These are phyloP conservation scores for Lepidocolaptes lacrymiger DNA, from an alignment of 2,797 vertebrate species.

Conservation along the genomic window DNA sequence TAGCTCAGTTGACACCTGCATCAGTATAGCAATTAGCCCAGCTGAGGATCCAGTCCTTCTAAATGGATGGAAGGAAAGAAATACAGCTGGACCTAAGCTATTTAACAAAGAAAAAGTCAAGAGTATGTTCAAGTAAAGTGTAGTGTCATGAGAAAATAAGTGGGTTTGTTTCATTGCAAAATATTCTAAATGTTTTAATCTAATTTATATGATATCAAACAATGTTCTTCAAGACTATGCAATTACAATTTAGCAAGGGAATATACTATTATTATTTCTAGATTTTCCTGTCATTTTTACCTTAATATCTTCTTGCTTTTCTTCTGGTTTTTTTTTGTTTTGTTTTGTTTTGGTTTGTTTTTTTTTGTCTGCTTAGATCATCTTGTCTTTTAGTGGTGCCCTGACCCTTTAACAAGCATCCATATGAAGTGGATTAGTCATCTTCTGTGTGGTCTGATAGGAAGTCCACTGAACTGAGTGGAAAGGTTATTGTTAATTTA, in stretches of 20 bases:
- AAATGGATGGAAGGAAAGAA: neutral
- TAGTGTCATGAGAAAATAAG: neutral
- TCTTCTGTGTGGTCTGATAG: neutral
- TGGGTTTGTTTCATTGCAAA: neutral
- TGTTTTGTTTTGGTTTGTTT: no score
- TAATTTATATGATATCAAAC: neutral
- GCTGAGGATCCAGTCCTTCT: neutral
- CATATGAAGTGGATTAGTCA: neutral
- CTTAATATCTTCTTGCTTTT: neutral
- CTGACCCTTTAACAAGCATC: neutral
- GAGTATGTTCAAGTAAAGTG: neutral
- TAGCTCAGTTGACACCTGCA: neutral
- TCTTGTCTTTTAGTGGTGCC: neutral
- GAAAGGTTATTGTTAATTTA: neutral
- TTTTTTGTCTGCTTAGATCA: neutral
- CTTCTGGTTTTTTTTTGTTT: neutral
- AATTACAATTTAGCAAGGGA: neutral
- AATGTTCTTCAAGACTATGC: neutral
- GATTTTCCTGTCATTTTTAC: neutral
- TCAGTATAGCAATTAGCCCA: fast-evolving
- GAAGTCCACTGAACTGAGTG: neutral
- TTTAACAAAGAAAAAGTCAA: neutral
- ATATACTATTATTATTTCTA: neutral
- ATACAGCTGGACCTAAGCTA: neutral
- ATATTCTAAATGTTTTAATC: neutral